A percentile compares a stretch with the other conserved stretches of the same genome.
Evolutionary conservation across 2,113 vertebrate genomes (phyloP).

Genomic region (human (Homo sapiens)): DNA sequence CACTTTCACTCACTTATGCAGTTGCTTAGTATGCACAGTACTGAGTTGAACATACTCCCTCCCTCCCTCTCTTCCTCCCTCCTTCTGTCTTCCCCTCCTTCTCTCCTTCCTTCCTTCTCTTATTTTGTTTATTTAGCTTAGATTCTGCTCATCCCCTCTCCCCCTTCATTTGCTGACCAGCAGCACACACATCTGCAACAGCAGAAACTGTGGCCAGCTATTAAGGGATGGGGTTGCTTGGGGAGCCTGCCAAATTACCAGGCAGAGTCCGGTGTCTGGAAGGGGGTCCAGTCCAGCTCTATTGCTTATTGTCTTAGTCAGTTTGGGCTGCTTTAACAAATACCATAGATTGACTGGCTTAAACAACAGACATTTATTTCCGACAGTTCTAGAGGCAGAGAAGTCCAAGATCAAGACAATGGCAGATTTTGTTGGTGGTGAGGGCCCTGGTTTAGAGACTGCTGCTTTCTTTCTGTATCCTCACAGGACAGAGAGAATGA

Average conservation of each 20-base stretch:
- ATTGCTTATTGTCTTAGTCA: neutral
- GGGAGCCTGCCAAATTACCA: neutral
- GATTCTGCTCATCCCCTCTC: neutral
- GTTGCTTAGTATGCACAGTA: accelerated
- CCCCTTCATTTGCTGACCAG: neutral
- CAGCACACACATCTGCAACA: neutral
- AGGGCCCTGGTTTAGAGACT: neutral
- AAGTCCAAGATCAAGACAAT: neutral
- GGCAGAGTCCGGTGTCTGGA: neutral
- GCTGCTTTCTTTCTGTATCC: neutral
- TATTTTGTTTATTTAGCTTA: neutral
- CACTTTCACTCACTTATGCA: accelerated
- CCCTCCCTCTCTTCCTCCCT: accelerated
- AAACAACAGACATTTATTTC: neutral
- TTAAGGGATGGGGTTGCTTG: neutral
- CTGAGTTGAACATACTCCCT: accelerated
- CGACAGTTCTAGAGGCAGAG: neutral
- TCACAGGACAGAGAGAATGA: neutral
- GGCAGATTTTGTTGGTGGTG: neutral
- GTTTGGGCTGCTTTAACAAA: neutral
- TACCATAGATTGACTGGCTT: too few relatives aligned
- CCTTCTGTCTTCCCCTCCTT: too few relatives aligned
- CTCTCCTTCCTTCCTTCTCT: accelerated
- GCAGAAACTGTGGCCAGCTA: neutral
- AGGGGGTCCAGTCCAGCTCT: neutral